Conservation (phyloP, 1,140 invertebrate species). For the Apis dorsata region DNA sequence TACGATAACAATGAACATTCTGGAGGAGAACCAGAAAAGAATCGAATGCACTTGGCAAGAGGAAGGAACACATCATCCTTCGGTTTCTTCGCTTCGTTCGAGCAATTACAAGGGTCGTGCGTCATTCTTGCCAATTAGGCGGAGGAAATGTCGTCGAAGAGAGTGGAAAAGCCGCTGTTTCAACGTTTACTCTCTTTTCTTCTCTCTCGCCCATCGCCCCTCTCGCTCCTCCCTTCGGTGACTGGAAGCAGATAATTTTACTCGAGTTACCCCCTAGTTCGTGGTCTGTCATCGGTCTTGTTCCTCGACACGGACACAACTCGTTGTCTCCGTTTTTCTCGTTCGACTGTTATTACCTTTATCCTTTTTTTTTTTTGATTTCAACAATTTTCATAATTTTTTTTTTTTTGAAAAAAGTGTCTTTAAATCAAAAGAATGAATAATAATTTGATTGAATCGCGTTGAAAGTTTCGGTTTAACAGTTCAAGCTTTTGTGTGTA, state of each 20-base stretch:
- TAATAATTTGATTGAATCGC: not conserved
- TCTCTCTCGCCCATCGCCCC: constrained; percentile 16
- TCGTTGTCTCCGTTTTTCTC: not conserved
- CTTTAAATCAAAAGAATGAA: too few species aligned
- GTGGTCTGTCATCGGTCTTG: constrained; percentile 64
- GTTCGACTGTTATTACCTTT: not conserved
- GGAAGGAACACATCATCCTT: constrained; percentile 52
- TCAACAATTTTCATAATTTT: not conserved
- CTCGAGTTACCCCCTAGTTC: constrained; percentile 42
- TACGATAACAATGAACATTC: constrained; percentile 20
- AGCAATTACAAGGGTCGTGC: constrained; percentile 74
- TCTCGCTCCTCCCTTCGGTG: constrained; percentile 34
- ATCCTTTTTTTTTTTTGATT: not conserved
- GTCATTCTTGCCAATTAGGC: constrained; percentile 76
- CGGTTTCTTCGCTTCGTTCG: constrained; percentile 67
- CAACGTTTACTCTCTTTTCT: constrained; percentile 33
- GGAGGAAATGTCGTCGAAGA: constrained; percentile 58
- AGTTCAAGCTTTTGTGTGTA: too few species aligned
- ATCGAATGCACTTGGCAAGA: constrained; percentile 22
- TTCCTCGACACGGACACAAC: constrained; percentile 2
- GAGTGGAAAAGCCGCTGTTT: constrained; percentile 41
- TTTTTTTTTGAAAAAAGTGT: not conserved
- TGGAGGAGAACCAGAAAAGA: constrained; percentile 43
- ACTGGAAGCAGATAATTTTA: constrained; percentile 71
- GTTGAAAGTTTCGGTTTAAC: too few species aligned